These are phyloP conservation scores for Rhyacichthys aspro DNA, from an alignment of 2,797 vertebrate genomes.

Conservation along the genomic window DNA sequence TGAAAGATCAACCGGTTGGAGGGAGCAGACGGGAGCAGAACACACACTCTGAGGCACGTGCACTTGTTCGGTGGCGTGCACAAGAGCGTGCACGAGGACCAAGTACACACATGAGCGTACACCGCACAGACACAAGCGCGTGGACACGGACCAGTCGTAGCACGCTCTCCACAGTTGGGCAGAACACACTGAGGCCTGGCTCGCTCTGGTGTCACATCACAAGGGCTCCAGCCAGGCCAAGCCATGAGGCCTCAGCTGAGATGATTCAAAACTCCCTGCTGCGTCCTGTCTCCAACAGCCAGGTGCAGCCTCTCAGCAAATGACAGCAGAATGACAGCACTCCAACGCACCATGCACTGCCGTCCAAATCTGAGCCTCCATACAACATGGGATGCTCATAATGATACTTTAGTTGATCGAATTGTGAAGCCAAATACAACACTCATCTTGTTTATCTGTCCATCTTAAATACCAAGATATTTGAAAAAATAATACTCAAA, in stretches of 20 bases:
- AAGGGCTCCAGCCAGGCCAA: constrained; percentile 81
- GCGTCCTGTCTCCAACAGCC: constrained; percentile 69
- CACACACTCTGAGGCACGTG: constrained; percentile 43
- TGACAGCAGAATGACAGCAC: constrained; percentile 68
- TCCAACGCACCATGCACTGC: constrained; percentile 26
- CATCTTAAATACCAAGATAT: too few species aligned
- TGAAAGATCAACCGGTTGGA: constrained; percentile 86
- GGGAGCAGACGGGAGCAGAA: constrained; percentile 83
- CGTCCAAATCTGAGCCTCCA: constrained; percentile 6
- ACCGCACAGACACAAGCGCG: constrained; percentile 32
- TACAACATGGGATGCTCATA: constrained; percentile 5
- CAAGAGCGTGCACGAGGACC: constrained; percentile 12
- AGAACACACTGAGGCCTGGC: constrained; percentile 72
- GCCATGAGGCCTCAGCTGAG: constrained; percentile 77
- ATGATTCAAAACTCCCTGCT: constrained; percentile 82
- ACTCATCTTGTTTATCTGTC: too few species aligned
- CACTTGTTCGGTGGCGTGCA: constrained; percentile 39
- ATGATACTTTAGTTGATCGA: neutral
- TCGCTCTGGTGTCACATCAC: constrained; percentile 75
- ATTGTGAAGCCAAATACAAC: neutral
- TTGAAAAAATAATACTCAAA: too few species aligned
- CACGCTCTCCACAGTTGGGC: constrained; percentile 53
- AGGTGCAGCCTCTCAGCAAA: constrained; percentile 72
- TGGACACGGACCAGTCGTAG: constrained; percentile 40
- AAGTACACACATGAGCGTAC: constrained; percentile 33